These are phyloP conservation scores for Porites rus DNA, from an alignment of 92 coral and sea anemone genomes.

Conservation along the genomic window DNA sequence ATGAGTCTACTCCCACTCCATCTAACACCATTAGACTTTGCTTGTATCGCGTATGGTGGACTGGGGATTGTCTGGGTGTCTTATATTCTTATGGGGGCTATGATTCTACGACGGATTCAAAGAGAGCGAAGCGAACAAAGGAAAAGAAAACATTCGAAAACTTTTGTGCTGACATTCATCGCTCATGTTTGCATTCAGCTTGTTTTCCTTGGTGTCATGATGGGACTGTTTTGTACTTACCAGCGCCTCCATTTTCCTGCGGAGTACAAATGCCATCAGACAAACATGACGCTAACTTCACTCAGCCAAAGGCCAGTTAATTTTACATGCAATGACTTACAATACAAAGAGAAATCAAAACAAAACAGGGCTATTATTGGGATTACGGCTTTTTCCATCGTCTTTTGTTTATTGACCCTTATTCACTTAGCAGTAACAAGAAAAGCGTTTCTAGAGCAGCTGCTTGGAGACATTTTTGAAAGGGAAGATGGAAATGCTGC, in stretches of 20 bases:
- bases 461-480: background rate
- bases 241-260: background rate
- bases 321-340: constrained; percentile 2
- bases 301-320: background rate
- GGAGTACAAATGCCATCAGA: constrained; percentile 2
- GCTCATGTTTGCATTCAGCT: background rate
- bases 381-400: background rate
- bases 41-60: background rate
- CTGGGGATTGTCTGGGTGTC: constrained; percentile 7
- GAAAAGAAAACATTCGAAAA: background rate
- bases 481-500: constrained; percentile 5
- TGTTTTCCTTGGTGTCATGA: background rate
- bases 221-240: background rate
- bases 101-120: background rate
- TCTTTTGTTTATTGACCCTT: background rate
- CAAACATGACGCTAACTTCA: background rate
- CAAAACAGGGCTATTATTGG: background rate
- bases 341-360: background rate
- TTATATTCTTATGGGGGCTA: background rate
- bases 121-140: background rate
- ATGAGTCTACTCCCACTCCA: background rate
- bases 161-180: background rate
- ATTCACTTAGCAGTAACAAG: background rate
- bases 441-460: background rate
- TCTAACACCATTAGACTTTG: constrained; percentile 16